phyloP scores from a whole-genome alignment of 2,888 invertebrate genomes.

The Lomographa bimaculata region DNA sequence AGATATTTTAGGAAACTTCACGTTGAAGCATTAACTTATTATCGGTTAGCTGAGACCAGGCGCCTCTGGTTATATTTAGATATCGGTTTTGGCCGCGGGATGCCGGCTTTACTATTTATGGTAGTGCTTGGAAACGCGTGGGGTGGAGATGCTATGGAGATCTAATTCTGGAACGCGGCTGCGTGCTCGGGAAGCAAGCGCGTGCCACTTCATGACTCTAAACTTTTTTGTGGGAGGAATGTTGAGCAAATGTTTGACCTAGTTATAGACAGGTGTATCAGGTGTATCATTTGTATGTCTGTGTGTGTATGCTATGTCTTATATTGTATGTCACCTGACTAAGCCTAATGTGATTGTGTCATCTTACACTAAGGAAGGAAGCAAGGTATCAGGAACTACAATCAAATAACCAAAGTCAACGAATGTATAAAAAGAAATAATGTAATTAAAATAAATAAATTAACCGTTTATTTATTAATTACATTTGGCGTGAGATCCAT shows the following conservation, averaged over 20 bases:
- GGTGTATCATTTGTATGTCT: too few relatives aligned
- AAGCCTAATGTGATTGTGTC: slow-evolving; percentile 34
- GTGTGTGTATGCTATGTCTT: slow-evolving; percentile 11
- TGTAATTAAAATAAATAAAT: slow-evolving; percentile 85
- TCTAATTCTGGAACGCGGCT: slow-evolving; percentile 48
- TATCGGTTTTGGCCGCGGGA: slow-evolving; percentile 49
- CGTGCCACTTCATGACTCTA: slow-evolving; percentile 3
- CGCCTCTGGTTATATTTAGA: slow-evolving; percentile 67
- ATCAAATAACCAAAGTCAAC: slow-evolving; percentile 72
- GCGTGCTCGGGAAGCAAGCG: slow-evolving; percentile 11
- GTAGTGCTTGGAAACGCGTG: slow-evolving; percentile 67
- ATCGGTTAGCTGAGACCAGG: slow-evolving; percentile 32
- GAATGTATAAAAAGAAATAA: slow-evolving; percentile 80
- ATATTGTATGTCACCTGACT: slow-evolving; percentile 28
- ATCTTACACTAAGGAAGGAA: slow-evolving; percentile 34
- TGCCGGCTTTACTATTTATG: slow-evolving; percentile 78
- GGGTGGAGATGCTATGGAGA: slow-evolving; percentile 50
- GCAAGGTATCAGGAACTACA: slow-evolving; percentile 46
- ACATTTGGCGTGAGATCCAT: slow-evolving; percentile 83
- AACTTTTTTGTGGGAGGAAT: slow-evolving; percentile 27
- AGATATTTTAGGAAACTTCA: slow-evolving; percentile 42
- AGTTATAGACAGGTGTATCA: slow-evolving; percentile 52
- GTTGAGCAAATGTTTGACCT: slow-evolving; percentile 54
- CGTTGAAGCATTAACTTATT: slow-evolving; percentile 30
- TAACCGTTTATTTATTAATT: slow-evolving; percentile 85